Evolutionary conservation across 2,113 vertebrate species (phyloP).

Genomic region (Oreocharis arfaki): DNA sequence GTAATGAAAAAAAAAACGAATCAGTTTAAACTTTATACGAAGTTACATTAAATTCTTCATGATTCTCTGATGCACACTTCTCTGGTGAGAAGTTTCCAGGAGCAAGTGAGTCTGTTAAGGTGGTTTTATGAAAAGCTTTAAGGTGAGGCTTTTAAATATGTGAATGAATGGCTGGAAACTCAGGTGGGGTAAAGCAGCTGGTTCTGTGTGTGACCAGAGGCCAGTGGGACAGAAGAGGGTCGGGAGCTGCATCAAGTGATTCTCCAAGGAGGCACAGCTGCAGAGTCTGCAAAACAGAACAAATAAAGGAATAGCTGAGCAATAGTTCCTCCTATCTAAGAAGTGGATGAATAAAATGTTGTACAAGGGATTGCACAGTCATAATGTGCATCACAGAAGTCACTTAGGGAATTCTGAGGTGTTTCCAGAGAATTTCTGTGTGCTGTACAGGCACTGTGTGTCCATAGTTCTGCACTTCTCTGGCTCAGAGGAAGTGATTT

Average conservation of each 20-base stretch:
- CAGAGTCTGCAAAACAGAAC: not conserved
- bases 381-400: rapidly evolving
- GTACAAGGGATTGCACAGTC: not conserved
- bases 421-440: not conserved
- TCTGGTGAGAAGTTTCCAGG: not conserved
- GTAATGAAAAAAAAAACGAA: not conserved
- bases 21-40: not conserved
- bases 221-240: not conserved
- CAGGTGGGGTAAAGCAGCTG: not conserved
- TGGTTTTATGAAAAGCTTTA: not conserved
- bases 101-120: not conserved
- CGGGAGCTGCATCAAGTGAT: not conserved
- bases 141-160: not conserved
- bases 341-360: not conserved
- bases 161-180: not conserved
- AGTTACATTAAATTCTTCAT: not conserved
- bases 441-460: not conserved
- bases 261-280: not conserved
- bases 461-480: not conserved
- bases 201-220: not conserved
- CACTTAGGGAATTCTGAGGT: not conserved
- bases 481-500: not conserved
- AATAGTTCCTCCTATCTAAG: not conserved
- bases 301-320: not conserved
- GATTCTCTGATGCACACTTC: not conserved